Conservation (phyloP, 2,113 vertebrate species). For the Ammospiza nelsoni region DNA sequence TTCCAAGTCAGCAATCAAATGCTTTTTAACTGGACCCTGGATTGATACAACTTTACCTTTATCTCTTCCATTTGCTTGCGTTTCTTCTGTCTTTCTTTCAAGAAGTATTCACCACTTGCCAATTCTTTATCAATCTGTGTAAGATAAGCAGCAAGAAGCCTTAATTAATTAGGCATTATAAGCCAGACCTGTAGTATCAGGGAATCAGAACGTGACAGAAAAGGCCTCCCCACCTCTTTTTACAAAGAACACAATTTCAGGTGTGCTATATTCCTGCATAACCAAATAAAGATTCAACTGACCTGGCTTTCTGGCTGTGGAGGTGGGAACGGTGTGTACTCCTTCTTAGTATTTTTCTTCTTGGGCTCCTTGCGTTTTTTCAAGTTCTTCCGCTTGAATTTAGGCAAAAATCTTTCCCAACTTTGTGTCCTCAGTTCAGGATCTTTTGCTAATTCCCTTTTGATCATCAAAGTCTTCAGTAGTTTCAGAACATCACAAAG, state of each 20-base stretch:
- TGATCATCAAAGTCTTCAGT: conserved; percentile 96
- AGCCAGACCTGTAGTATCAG: not conserved
- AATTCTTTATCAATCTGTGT: conserved; percentile 90
- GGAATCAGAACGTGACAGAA: not conserved
- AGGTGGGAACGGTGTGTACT: conserved; percentile 95
- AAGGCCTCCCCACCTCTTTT: not conserved
- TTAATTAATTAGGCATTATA: not conserved
- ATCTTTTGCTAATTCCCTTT: conserved; percentile 91
- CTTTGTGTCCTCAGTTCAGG: conserved; percentile 86
- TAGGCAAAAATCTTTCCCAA: conserved; percentile 96
- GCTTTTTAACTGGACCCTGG: not conserved
- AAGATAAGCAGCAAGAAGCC: not conserved
- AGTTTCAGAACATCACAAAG: conserved; percentile 8
- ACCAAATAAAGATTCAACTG: conserved; percentile 4
- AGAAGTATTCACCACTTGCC: conserved; percentile 94
- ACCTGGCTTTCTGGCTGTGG: conserved; percentile 95
- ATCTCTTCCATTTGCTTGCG: conserved; percentile 88
- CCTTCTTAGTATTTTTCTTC: conserved; percentile 91
- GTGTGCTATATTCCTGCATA: not conserved
- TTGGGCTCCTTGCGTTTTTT: conserved; percentile 91
- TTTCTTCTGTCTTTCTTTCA: conserved; percentile 90
- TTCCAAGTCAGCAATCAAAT: not conserved
- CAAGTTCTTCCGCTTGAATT: conserved; percentile 92
- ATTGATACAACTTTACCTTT: conserved; percentile 78
- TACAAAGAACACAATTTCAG: not conserved